phyloP scores from a whole-genome alignment of 2,888 invertebrate species.

The Acholoe squamosa region DNA sequence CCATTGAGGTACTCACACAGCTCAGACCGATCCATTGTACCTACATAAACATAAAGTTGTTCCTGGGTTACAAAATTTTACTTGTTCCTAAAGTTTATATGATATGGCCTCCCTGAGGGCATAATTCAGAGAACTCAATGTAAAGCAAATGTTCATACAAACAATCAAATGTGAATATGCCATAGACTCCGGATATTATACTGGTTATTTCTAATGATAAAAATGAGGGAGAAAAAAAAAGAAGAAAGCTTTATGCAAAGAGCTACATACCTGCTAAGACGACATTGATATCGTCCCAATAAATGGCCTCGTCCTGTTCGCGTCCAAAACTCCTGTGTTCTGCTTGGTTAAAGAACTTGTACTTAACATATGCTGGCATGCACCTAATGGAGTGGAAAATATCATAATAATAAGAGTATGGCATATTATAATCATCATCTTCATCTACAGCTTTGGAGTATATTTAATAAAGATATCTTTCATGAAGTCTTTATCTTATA shows the following conservation, averaged over 20 bases:
- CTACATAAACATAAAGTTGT: conserved; percentile 67
- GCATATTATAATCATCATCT: no score
- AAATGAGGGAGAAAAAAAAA: no score
- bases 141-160: no score
- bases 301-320: conserved; percentile 77
- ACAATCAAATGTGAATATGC: no score
- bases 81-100: not conserved
- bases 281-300: conserved; percentile 82
- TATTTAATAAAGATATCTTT: no score
- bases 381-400: conserved; percentile 74
- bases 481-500: no score
- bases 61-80: not conserved
- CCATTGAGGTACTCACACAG: conserved; percentile 81
- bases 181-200: no score
- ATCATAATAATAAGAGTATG: not conserved
- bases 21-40: conserved; percentile 78
- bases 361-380: conserved; percentile 80
- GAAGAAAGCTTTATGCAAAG: no score
- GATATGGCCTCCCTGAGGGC: not conserved
- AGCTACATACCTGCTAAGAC: conserved; percentile 77
- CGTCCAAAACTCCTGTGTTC: conserved; percentile 77
- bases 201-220: no score
- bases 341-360: conserved; percentile 79
- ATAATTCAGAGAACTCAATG: no score
- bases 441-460: no score